Conservation (phyloP, 2,113 vertebrate species). For the Barbus barbus region DNA sequence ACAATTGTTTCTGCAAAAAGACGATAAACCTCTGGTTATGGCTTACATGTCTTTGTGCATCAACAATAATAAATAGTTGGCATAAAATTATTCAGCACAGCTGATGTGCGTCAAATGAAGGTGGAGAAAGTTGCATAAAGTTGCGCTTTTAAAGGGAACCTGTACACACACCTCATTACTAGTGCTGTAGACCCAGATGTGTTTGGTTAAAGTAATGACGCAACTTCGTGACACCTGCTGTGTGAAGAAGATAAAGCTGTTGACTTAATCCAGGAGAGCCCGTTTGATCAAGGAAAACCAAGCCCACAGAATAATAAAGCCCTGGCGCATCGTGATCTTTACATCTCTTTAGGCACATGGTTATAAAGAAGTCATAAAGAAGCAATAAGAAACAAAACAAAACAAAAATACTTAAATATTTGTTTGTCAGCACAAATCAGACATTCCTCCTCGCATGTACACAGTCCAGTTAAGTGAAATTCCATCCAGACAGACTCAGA, state of each 20-base stretch:
- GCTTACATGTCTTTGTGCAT: no score
- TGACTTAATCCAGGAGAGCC: constrained; percentile 24
- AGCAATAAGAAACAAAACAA: no score
- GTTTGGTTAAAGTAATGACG: background rate
- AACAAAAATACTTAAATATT: background rate
- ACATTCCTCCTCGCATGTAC: background rate
- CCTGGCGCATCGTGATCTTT: constrained; percentile 38
- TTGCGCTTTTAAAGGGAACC: background rate
- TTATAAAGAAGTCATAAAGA: background rate
- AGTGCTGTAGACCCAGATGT: background rate
- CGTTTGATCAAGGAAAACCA: constrained; percentile 38
- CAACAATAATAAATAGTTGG: background rate
- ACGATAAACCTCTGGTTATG: background rate
- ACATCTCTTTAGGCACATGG: background rate
- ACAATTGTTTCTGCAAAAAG: no score
- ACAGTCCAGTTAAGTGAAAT: background rate
- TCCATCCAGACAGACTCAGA: background rate
- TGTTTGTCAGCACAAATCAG: constrained; percentile 16
- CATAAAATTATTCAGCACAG: background rate
- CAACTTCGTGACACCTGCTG: constrained; percentile 6
- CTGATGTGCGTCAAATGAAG: background rate
- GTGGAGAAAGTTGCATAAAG: background rate
- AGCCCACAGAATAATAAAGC: constrained; percentile 19
- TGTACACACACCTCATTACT: background rate
- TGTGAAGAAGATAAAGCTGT: constrained; percentile 24